phyloP scores from a whole-genome alignment of 2,888 invertebrate genomes.

The Eustalomyia histrio region DNA sequence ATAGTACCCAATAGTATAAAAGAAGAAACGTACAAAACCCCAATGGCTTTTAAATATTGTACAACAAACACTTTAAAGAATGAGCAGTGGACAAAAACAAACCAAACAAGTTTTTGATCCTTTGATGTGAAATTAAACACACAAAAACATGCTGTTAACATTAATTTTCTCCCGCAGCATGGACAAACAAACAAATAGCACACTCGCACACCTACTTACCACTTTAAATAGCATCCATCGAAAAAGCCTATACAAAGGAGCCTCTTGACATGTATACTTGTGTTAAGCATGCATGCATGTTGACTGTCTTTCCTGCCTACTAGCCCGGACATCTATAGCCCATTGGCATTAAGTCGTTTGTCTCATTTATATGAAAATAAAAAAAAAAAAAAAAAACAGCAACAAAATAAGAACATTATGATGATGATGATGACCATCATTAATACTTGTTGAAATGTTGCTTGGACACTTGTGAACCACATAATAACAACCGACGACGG shows the following conservation, averaged over 20 bases:
- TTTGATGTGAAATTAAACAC: conserved; percentile 68
- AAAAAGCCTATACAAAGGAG: conserved; percentile 3
- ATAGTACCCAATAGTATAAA: no score
- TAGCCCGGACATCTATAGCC: conserved; percentile 17
- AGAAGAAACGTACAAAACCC: conserved; percentile 13
- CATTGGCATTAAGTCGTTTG: conserved; percentile 60
- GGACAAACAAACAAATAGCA: conserved; percentile 52
- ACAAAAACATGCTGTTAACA: conserved; percentile 77
- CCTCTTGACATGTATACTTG: neutral
- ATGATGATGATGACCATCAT: conserved; percentile 59
- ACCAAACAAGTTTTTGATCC: conserved; percentile 64
- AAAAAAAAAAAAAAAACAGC: neutral
- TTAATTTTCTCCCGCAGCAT: conserved; percentile 75
- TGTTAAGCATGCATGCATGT: conserved; percentile 3
- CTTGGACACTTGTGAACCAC: conserved; percentile 56
- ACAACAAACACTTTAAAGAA: conserved; percentile 45
- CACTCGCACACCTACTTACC: no score
- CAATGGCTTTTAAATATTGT: conserved; percentile 33
- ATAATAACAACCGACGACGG: conserved; percentile 36
- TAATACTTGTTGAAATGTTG: conserved; percentile 62
- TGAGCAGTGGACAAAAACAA: conserved; percentile 7
- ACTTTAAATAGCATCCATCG: conserved; percentile 2
- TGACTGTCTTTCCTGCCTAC: conserved; percentile 27
- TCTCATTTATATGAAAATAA: conserved; percentile 50
- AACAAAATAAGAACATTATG: conserved; percentile 5